phyloP scores from a whole-genome alignment of 2,888 invertebrate genomes.

The Punctoribates punctum region DNA sequence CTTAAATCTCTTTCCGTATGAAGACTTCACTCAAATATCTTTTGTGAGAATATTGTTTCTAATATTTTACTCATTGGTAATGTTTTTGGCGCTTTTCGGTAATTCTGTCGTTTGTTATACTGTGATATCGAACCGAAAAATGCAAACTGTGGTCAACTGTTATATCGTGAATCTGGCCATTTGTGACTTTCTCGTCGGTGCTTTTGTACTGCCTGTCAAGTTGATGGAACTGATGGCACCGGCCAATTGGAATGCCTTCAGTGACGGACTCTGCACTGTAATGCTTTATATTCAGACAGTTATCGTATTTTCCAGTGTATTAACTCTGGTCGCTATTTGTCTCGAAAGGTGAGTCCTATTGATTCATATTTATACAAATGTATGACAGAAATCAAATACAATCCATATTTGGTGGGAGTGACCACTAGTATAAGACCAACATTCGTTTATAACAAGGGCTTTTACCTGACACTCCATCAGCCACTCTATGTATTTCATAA shows the following conservation, averaged over 20 bases:
- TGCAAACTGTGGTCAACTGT: slow-evolving; percentile 57
- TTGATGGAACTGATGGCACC: slow-evolving; percentile 55
- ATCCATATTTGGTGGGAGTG: too few species aligned
- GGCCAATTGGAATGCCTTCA: slow-evolving; percentile 53
- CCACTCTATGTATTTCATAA: too few species aligned
- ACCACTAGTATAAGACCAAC: too few species aligned
- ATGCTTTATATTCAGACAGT: slow-evolving; percentile 54
- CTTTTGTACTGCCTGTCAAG: slow-evolving; percentile 56
- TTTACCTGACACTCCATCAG: too few species aligned
- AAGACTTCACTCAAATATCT: slow-evolving; percentile 52
- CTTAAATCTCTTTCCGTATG: slow-evolving; percentile 41
- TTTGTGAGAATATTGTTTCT: slow-evolving; percentile 52
- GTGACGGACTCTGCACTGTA: slow-evolving; percentile 54
- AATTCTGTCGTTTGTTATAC: slow-evolving; percentile 55
- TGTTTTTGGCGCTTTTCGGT: slow-evolving; percentile 52
- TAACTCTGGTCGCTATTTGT: slow-evolving; percentile 56
- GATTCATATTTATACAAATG: too few species aligned
- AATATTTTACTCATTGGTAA: slow-evolving; percentile 52
- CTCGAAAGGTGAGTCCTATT: slow-evolving; percentile 54
- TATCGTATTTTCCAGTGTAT: slow-evolving; percentile 56
- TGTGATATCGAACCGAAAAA: slow-evolving; percentile 54
- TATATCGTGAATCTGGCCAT: slow-evolving; percentile 56
- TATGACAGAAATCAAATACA: too few species aligned
- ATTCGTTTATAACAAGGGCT: too few species aligned
- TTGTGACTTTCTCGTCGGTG: slow-evolving; percentile 55